Conservation (phyloP, 2,113 vertebrate genomes). For the Hyperoodon ampullatus region DNA sequence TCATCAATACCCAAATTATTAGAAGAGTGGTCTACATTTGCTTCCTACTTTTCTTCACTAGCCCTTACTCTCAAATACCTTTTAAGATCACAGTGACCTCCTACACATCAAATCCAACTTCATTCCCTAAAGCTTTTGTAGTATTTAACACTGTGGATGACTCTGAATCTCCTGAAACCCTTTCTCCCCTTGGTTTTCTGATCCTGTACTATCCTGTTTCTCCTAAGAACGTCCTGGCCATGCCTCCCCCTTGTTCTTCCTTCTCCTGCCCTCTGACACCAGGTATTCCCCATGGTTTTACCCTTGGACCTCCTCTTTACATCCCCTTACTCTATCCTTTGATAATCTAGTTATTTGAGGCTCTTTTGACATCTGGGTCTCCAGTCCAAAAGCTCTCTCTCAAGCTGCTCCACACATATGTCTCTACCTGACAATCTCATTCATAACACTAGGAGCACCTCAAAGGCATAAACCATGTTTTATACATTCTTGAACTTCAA, state of each 20-base stretch:
- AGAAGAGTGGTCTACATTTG: neutral
- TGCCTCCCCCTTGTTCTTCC: neutral
- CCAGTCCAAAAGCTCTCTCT: neutral
- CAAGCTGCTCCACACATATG: neutral
- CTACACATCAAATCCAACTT: neutral
- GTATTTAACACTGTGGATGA: neutral
- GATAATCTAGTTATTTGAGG: neutral
- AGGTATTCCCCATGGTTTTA: neutral
- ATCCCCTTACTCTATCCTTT: neutral
- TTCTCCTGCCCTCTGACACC: neutral
- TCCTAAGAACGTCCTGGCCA: neutral
- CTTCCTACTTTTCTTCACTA: neutral
- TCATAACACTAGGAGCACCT: neutral
- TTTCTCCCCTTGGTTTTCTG: neutral
- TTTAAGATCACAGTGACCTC: neutral
- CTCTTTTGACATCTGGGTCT: neutral
- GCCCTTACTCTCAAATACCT: neutral
- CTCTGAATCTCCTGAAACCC: neutral
- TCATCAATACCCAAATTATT: neutral
- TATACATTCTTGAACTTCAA: neutral
- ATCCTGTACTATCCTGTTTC: neutral
- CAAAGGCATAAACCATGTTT: neutral
- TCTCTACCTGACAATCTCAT: neutral
- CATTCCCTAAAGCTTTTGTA: neutral
- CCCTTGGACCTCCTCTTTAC: neutral